Percentiles rank a stretch among this genome's conserved stretches.
Conservation (phyloP, 2,113 vertebrate genomes). For the Pollachius pollachius region DNA sequence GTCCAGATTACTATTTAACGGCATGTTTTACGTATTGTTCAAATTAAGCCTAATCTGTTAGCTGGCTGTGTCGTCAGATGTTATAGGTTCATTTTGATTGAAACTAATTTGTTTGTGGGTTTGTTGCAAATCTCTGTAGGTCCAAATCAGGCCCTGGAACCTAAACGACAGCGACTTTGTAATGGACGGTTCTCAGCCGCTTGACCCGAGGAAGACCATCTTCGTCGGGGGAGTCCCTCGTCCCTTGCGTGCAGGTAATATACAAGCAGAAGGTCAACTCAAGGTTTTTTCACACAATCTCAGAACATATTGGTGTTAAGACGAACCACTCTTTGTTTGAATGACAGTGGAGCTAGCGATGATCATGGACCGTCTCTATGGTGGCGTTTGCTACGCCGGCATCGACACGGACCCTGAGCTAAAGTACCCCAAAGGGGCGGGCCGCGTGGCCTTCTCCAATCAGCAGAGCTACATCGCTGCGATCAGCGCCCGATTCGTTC, state of each 20-base stretch:
- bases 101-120: not conserved
- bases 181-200: slow-evolving; percentile 98
- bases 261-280: not conserved
- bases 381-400: slow-evolving; percentile 97
- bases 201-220: slow-evolving; percentile 98
- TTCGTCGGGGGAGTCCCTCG: slow-evolving; percentile 98
- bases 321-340: not conserved
- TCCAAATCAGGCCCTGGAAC: slow-evolving; percentile 99
- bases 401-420: slow-evolving; percentile 98
- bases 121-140: slow-evolving; percentile 65
- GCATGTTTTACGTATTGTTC: no score
- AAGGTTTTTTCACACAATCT: not conserved
- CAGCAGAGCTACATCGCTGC: slow-evolving; percentile 99
- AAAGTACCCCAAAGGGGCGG: slow-evolving; percentile 98
- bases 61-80: not conserved
- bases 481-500: slow-evolving; percentile 99
- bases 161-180: slow-evolving; percentile 99
- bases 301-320: not conserved
- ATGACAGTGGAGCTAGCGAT: slow-evolving; percentile 94
- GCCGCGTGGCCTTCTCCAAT: slow-evolving; percentile 97
- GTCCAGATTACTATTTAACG: no score
- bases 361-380: slow-evolving; percentile 99
- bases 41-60: not conserved
- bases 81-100: not conserved
- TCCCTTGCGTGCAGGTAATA: slow-evolving; percentile 91